These are phyloP conservation scores for Strix aluco DNA, from an alignment of 2,113 vertebrate genomes.

Conservation along the genomic window DNA sequence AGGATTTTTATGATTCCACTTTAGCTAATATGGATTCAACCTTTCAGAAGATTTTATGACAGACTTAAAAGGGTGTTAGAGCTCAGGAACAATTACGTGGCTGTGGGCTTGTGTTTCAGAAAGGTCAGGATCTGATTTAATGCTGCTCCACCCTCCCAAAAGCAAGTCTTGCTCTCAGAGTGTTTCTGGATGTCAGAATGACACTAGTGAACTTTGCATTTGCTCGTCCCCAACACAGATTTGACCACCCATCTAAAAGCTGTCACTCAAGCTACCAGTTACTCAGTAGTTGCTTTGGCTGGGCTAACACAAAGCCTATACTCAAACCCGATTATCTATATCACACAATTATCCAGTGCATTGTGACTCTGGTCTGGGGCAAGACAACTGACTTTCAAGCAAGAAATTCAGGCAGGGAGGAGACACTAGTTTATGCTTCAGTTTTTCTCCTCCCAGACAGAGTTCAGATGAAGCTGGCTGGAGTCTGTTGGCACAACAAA, in stretches of 20 bases:
- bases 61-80: neutral
- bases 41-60: slow-evolving; percentile 47
- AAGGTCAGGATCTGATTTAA: slow-evolving; percentile 47
- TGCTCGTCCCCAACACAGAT: fast-evolving
- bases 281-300: neutral
- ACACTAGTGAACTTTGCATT: neutral
- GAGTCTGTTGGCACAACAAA: neutral
- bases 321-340: neutral
- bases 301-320: neutral
- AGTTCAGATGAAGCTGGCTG: neutral
- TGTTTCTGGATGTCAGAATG: neutral
- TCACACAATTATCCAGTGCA: neutral
- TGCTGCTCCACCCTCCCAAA: neutral
- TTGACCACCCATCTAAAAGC: neutral
- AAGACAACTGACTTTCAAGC: neutral
- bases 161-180: neutral
- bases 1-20: slow-evolving; percentile 3
- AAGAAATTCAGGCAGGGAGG: neutral
- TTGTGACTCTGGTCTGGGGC: neutral
- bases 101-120: neutral
- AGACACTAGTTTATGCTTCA: neutral
- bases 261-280: neutral
- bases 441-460: neutral
- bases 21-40: slow-evolving; percentile 11
- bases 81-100: slow-evolving; percentile 7